Evolutionary conservation across 2,113 vertebrate species (phyloP), one percentile per base, ranked within the genome.

Genomic region (Lonchura striata): DNA sequence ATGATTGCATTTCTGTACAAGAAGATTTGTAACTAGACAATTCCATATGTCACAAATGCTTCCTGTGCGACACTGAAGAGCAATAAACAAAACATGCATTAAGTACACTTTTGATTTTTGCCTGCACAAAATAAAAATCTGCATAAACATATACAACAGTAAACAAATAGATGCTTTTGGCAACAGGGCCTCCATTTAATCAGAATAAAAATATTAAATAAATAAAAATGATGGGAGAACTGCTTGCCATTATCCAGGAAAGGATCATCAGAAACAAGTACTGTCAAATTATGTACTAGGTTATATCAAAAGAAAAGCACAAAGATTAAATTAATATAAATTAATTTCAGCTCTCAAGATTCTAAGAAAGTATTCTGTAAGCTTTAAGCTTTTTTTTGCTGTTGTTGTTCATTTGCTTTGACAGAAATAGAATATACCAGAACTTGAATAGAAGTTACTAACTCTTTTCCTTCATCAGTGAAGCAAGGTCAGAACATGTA

Each of bases 401-500:
- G 39, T 39, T 39, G 39, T 44, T 60, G 59, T 37, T 59, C 6
- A 15, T 52, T 78, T 90, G 83, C 93, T 97, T 93, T 97, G 83
- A 97, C 75, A 97, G 86, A 92, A 93, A 41, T 21, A 94, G 80
- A 70, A 86, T 64, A 85, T 88, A 97, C 60, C 57, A 95, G 69
- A 95, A 81, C 77, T 75, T 90, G 96, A 97, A 96, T 95, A 82
- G 57, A 95, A 97, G 97, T 95, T 94, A 94, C 94, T 88, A 93
- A 95, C 93, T 91, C 63, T 91, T 97, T 96, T 78, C 87, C 52
- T 52, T 50, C 15, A 47, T 74, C 92, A 93, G 88, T 90, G 90
- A 97, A 96, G 77, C 92, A 96, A 94, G 95, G 93, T 98, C 96
- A 97, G 56, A 88, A 79, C 61, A 92, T 90, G 93, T 96, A 97